Base-by-base conservation (phyloP, 2,113 vertebrate genomes). In the Chiloscyllium plagiosum region DNA sequence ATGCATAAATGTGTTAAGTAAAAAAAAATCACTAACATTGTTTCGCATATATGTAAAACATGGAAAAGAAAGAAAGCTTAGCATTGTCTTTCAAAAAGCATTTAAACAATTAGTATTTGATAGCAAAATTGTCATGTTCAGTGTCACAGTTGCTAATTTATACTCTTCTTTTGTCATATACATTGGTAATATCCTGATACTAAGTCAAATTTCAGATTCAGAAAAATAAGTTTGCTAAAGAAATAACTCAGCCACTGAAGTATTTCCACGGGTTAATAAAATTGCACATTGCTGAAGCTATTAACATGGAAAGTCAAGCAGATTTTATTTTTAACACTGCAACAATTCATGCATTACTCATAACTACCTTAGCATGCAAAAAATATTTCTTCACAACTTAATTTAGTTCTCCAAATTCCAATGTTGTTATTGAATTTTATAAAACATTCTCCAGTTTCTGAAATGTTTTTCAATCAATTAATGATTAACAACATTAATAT, bases 1-100 rank as follows among this genome's bases (percentile, higher is more conserved):
- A 97, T 96, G 97, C 97, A 97, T 98, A 97, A 24, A 1, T 37
- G 12, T 94, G 70, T 15, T 52, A 90, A 65, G 52, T 65, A 65
- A 5, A 47, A 94, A 70, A 2, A 15, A 47, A 26, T 69, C n/a
- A 47, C 37, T 24, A 47, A 42, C 66, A 69, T 37, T 42, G 12
- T 69, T 68, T 66, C 24, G 70, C 37, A 94, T 56, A 33, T 13
- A 29, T 17, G 12, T 13, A 90, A 61, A 29, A 61, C 26, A 33
- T 26, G 22, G 47, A 26, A 50, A 13, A 61, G 15, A 56, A 56
- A 33, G 29, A 50, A 90, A 90, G 7, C 33, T 78, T 3, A 26
- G 50, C 3, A 52, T 33, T 61, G 52, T 33, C 70, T 72, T 72
- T 72, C 72, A 33, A 33, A 29, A 29, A 90, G 33, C 52, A 61